A percentile compares a stretch with the other conserved stretches of the same genome.
Conservation (phyloP, 1,140 invertebrate species). For the Formica selysi region DNA sequence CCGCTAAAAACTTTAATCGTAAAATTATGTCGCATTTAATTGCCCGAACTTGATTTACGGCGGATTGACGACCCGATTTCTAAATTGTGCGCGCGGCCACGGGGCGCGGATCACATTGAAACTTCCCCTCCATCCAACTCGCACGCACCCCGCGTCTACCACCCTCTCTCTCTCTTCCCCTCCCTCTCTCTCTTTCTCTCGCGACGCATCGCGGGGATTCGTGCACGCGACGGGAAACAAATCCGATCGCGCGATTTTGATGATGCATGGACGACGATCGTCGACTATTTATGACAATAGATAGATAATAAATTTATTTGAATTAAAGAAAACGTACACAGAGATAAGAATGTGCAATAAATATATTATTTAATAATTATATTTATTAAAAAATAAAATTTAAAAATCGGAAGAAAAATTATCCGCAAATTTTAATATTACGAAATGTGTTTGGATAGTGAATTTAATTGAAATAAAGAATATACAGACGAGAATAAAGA, state of each 20-base stretch:
- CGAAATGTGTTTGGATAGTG: neutral
- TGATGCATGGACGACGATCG: neutral
- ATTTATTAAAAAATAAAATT: neutral
- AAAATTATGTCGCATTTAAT: conserved; percentile 79
- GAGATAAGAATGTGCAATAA: neutral
- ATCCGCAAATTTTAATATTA: neutral
- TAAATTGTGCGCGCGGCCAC: conserved; percentile 69
- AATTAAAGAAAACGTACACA: no score
- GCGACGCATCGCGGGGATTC: neutral
- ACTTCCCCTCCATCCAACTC: neutral
- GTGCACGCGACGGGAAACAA: conserved; percentile 22
- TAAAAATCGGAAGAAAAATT: neutral
- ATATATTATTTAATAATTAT: no score
- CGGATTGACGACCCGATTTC: conserved; percentile 76
- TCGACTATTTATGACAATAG: neutral
- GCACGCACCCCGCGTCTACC: neutral
- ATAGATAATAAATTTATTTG: neutral
- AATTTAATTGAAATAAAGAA: neutral
- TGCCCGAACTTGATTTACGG: conserved; percentile 78
- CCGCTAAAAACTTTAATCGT: conserved; percentile 76
- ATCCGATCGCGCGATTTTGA: conserved; percentile 29
- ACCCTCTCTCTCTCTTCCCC: neutral
- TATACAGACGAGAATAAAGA: no score
- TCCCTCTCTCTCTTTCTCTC: conserved; percentile 3
- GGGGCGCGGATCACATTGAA: conserved; percentile 39